Conservation (phyloP, 37 sponge, comb jelly and placozoan genomes). For the Amphimedon queenslandica region DNA sequence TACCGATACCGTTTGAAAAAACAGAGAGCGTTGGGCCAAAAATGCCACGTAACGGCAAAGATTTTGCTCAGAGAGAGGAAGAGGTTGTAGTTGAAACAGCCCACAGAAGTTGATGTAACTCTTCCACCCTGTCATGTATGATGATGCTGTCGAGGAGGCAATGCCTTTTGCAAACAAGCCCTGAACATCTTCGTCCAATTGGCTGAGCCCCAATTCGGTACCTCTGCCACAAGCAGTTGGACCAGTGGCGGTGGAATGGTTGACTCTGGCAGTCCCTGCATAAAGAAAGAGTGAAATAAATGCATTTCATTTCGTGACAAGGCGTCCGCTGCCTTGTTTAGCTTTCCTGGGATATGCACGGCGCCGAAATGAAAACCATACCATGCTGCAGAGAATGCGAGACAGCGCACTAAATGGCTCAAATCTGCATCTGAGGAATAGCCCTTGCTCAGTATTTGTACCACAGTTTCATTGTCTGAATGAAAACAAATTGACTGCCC, state of each 20-base stretch:
- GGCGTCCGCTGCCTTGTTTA: conserved; percentile 11
- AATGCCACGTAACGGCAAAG: background rate
- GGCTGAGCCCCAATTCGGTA: background rate
- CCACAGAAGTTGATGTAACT: background rate
- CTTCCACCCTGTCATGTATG: background rate
- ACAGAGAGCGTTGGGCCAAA: background rate
- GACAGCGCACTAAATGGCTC: conserved; percentile 6
- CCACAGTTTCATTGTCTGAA: conserved; percentile 34
- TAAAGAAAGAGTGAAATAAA: too few species aligned
- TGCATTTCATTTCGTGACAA: too few species aligned
- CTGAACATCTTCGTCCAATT: background rate
- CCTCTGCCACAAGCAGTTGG: background rate
- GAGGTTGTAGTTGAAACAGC: background rate
- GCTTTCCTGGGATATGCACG: conserved; percentile 15
- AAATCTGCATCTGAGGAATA: conserved; percentile 5
- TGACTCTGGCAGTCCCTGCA: background rate
- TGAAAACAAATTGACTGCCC: conserved; percentile 4
- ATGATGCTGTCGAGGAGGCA: background rate
- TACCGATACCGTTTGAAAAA: background rate
- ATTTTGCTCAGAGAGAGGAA: background rate
- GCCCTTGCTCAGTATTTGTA: background rate
- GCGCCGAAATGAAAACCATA: conserved; percentile 14
- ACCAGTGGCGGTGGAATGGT: background rate
- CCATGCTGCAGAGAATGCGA: conserved; percentile 5
- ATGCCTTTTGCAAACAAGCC: background rate